Evolutionary conservation across 2,888 invertebrate species (phyloP).

Genomic region (Theretra japonica): DNA sequence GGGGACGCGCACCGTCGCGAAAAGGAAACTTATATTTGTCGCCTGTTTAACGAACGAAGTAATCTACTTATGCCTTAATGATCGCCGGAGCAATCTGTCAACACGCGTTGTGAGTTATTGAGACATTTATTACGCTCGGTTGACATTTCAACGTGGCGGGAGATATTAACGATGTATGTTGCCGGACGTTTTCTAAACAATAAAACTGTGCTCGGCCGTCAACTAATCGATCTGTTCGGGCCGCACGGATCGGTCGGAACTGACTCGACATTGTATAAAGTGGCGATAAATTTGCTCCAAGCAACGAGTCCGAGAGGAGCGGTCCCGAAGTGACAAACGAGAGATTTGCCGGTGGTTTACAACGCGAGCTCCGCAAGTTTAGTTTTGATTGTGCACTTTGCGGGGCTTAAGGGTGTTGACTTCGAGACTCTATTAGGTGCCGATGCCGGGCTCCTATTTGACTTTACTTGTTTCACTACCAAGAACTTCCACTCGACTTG

Average conservation of each 20-base stretch:
- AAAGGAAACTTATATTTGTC: slow-evolving; percentile 48
- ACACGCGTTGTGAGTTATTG: slow-evolving; percentile 55
- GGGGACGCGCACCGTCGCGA: slow-evolving; percentile 41
- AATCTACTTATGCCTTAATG: slow-evolving; percentile 60
- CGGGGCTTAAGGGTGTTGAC: slow-evolving; percentile 37
- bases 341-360: slow-evolving; percentile 54
- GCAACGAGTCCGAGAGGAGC: slow-evolving; percentile 50
- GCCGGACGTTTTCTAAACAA: slow-evolving; percentile 51
- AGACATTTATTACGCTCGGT: slow-evolving; percentile 60
- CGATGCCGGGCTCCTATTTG: slow-evolving; percentile 31
- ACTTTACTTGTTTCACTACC: slow-evolving; percentile 33
- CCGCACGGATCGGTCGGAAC: slow-evolving; percentile 48
- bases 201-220: slow-evolving; percentile 47
- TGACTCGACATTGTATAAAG: slow-evolving; percentile 51
- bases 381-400: slow-evolving; percentile 40
- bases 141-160: slow-evolving; percentile 55
- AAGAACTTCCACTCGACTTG: background rate
- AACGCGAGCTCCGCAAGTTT: slow-evolving; percentile 46
- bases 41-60: slow-evolving; percentile 54
- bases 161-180: slow-evolving; percentile 53
- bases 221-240: slow-evolving; percentile 52
- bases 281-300: slow-evolving; percentile 55
- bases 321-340: slow-evolving; percentile 54
- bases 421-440: slow-evolving; percentile 40
- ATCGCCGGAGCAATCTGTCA: slow-evolving; percentile 58